Conservation (phyloP, 2,797 vertebrate genomes). For the Bryconaethiops microstoma region DNA sequence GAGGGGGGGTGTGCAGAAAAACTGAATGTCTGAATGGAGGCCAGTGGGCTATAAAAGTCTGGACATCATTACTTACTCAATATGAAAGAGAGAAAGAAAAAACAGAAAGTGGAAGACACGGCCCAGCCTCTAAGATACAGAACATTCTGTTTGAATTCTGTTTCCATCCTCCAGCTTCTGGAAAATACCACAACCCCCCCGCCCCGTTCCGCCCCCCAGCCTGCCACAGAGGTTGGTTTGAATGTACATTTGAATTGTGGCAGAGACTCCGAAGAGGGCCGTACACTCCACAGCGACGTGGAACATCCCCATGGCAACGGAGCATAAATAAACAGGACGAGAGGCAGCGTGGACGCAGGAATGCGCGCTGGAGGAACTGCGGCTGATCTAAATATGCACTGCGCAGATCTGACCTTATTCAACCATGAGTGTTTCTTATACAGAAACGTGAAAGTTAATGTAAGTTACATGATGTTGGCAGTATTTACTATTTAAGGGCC, state of each 20-base stretch:
- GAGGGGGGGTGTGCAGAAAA: constrained; percentile 22
- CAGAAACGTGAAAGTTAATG: too few species aligned
- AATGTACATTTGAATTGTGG: constrained; percentile 62
- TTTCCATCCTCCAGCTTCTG: constrained; percentile 66
- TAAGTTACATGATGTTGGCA: too few species aligned
- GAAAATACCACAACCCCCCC: constrained; percentile 58
- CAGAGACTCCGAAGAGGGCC: constrained; percentile 60
- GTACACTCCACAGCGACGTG: constrained; percentile 41
- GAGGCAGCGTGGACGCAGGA: background rate
- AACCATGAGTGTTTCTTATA: too few species aligned
- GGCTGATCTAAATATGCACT: background rate
- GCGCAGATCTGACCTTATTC: background rate
- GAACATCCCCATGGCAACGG: constrained; percentile 69
- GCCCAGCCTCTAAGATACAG: constrained; percentile 65
- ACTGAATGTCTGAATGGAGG: constrained; percentile 29
- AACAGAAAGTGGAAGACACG: constrained; percentile 57
- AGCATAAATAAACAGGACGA: constrained; percentile 59
- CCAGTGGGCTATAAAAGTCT: constrained; percentile 44
- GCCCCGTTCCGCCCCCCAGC: constrained; percentile 39
- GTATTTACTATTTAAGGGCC: too few species aligned
- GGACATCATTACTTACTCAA: constrained; percentile 43
- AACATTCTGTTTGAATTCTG: constrained; percentile 71
- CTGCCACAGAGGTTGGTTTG: constrained; percentile 61
- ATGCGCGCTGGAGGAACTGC: constrained; percentile 29
- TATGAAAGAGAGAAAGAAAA: constrained; percentile 25